A percentile compares a stretch with the other conserved stretches of the same genome.
Conservation (phyloP, 2,113 vertebrate genomes). For the Hippolais icterina region DNA sequence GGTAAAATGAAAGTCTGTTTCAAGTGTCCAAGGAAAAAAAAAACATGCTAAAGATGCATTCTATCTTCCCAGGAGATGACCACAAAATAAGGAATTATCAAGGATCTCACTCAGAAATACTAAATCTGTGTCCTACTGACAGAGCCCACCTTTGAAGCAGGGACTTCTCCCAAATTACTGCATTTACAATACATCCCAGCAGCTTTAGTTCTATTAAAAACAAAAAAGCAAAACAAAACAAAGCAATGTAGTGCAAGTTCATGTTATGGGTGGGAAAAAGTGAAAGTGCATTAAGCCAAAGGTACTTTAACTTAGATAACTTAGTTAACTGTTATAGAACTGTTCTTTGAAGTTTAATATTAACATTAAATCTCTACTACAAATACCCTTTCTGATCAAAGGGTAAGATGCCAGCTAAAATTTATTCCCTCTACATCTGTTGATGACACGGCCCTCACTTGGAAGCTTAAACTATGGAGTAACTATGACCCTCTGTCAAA, state of each 20-base stretch:
- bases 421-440: neutral
- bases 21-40: neutral
- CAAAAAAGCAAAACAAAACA: neutral
- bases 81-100: neutral
- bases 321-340: neutral
- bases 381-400: neutral
- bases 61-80: neutral
- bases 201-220: neutral
- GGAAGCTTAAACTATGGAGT: neutral
- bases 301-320: neutral
- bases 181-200: neutral
- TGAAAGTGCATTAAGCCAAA: neutral
- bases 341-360: neutral
- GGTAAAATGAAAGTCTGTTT: neutral
- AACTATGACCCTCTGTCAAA: neutral
- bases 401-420: neutral
- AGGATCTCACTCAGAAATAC: neutral
- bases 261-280: rapidly evolving
- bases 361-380: neutral
- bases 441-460: neutral
- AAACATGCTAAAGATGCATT: neutral
- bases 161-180: neutral
- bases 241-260: neutral
- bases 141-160: neutral
- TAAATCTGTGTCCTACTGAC: neutral